Evolutionary conservation across 2,797 vertebrate species (phyloP), one percentile per base, ranked within the genome.

Genomic region (Sebastes trivittatus): DNA sequence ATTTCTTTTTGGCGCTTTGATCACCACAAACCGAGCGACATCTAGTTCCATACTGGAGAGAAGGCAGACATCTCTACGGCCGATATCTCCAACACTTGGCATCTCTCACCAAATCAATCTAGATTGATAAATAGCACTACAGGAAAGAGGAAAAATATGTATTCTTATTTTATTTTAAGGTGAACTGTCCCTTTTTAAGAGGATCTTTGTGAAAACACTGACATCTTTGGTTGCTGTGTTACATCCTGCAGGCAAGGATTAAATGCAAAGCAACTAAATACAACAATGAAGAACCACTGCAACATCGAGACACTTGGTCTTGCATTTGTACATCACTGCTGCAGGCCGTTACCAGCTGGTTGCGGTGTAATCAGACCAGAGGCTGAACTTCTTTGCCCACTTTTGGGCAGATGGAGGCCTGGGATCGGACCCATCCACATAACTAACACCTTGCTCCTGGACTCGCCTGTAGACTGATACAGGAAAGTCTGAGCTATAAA

Each of bases 341-440:
- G 34, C 32, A 76, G 82, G 86, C 79, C 9, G 7, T 80, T 78
- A 86, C 88, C 92, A 94, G 89, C 91, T 94, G 93, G 92, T 80
- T 81, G 80, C 27, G 6, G 72, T 70, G 78, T 85, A 88, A 92
- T 91, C 87, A 93, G 78, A 93, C 90, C 87, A 91, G 77, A 84
- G 86, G 84, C 85, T 82, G 78, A 87, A 89, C 80, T 86, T 65
- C 79, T 49, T 69, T 80, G 84, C 82, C 80, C 82, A 82, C 77
- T 83, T 79, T 75, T 63, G 66, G 80, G 81, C 90, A 94, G 92
- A 94, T 93, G 89, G 90, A 92, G 56, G 74, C 69, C 83, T 85
- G 82, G 82, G 72, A 91, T 82, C 49, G 58, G 74, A 89, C 82
- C 75, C 87, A 91, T 85, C 80, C 81, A 77, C 83, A 85, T 74